phyloP scores from a whole-genome alignment of 1,140 invertebrate species.

The Kradibia gibbosae region DNA sequence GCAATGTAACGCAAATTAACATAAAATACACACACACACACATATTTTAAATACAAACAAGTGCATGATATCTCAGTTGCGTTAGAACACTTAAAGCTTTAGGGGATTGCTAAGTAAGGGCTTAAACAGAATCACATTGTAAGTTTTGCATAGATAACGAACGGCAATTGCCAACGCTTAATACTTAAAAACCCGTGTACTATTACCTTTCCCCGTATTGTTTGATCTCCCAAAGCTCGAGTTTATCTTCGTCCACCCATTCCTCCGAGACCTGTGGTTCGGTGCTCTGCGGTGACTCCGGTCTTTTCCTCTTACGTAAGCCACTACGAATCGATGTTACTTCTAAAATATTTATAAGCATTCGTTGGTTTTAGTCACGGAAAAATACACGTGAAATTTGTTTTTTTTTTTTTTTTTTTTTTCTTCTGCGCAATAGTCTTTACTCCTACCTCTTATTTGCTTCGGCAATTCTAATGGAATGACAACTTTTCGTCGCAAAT shows the following conservation, averaged over 20 bases:
- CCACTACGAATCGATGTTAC: constrained; percentile 95
- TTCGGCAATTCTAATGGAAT: constrained; percentile 95
- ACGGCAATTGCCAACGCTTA: neutral
- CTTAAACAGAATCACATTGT: constrained; percentile 15
- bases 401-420: no score
- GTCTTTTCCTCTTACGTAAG: constrained; percentile 90
- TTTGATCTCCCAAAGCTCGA: constrained; percentile 98
- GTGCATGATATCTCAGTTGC: no score
- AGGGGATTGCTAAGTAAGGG: constrained; percentile 14
- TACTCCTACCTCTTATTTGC: constrained; percentile 85
- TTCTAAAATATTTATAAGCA: constrained; percentile 74
- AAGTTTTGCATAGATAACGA: constrained; percentile 23
- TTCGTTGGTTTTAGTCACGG: neutral
- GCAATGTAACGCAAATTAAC: neutral
- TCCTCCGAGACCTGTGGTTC: constrained; percentile 93
- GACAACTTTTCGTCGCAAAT: constrained; percentile 92
- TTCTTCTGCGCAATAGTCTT: neutral
- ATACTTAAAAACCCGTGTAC: constrained; percentile 17
- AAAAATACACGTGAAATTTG: constrained; percentile 13
- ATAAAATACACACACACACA: neutral
- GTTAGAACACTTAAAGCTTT: neutral
- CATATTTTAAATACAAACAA: neutral
- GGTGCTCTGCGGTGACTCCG: constrained; percentile 90
- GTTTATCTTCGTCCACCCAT: constrained; percentile 96
- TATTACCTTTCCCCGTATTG: constrained; percentile 91